Evolutionary conservation across 37 sponge, comb jelly and placozoan genomes (phyloP).

Genomic region (Theonella swinhoei): DNA sequence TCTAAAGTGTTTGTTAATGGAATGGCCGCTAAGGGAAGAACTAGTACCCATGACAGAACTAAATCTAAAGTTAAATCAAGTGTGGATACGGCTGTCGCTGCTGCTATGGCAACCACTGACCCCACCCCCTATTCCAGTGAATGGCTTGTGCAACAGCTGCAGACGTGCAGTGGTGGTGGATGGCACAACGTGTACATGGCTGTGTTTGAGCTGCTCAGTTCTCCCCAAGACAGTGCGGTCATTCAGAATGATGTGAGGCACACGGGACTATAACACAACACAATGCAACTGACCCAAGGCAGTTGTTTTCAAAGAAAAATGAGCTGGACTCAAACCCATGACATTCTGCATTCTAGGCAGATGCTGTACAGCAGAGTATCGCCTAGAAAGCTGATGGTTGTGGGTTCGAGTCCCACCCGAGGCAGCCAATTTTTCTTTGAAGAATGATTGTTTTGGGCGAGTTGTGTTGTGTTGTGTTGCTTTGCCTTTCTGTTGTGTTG

Average conservation of each 20-base stretch:
- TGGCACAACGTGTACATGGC: slow-evolving; percentile 57
- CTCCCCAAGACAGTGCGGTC: slow-evolving; percentile 27
- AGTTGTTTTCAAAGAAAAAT: too few relatives aligned
- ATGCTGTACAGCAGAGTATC: too few relatives aligned
- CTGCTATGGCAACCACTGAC: background rate
- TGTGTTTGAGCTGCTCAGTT: slow-evolving; percentile 69
- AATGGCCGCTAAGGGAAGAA: background rate
- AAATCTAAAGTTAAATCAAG: background rate
- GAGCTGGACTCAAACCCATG: too few relatives aligned
- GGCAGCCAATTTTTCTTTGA: too few relatives aligned
- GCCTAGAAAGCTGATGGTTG: too few relatives aligned
- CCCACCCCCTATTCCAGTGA: slow-evolving; percentile 16
- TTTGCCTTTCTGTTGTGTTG: too few relatives aligned
- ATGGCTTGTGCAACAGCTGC: slow-evolving; percentile 54
- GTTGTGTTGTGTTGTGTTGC: too few relatives aligned
- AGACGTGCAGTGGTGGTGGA: background rate
- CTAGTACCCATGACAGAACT: background rate
- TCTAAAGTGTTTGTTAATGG: background rate
- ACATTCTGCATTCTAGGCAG: too few relatives aligned
- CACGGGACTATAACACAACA: background rate
- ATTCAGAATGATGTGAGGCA: slow-evolving; percentile 79
- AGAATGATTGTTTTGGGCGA: too few relatives aligned
- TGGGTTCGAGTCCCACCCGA: too few relatives aligned
- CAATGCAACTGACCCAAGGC: too few relatives aligned
- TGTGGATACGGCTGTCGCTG: background rate